A percentile compares a stretch with the other conserved stretches of the same genome.
Conservation (phyloP, 2,888 invertebrate genomes). For the Drosophila tripunctata region DNA sequence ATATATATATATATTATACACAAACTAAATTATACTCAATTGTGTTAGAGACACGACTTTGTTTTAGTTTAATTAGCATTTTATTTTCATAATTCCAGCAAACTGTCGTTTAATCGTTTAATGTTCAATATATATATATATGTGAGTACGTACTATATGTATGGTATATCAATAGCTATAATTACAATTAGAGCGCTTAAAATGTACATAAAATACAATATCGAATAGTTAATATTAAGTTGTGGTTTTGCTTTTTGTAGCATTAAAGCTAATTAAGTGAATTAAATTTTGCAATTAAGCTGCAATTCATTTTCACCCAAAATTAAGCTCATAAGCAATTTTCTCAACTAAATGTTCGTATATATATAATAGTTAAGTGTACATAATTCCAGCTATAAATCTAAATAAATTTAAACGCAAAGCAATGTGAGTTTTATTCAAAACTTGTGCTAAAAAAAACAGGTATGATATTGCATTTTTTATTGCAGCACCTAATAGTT, state of each 20-base stretch:
- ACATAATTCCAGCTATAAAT: slow-evolving; percentile 1
- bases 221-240: slow-evolving; percentile 10
- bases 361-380: too few species aligned
- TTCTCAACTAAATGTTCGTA: background rate
- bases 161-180: slow-evolving; percentile 48
- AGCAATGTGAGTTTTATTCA: background rate
- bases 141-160: background rate
- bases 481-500: slow-evolving; percentile 15
- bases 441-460: background rate
- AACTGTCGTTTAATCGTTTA: background rate
- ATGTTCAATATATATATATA: background rate
- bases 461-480: slow-evolving; percentile 27
- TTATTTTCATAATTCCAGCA: slow-evolving; percentile 31
- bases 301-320: background rate
- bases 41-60: background rate
- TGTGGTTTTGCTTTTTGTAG: slow-evolving; percentile 30
- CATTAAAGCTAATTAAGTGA: background rate
- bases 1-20: too few species aligned
- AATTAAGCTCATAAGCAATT: slow-evolving; percentile 10
- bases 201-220: slow-evolving; percentile 33
- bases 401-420: slow-evolving; percentile 20
- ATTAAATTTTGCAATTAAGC: slow-evolving; percentile 1
- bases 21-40: slow-evolving; percentile 1
- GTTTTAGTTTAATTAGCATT: background rate
- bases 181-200: slow-evolving; percentile 12